Conservation (phyloP, 2,113 vertebrate genomes). For the Marmota monax region DNA sequence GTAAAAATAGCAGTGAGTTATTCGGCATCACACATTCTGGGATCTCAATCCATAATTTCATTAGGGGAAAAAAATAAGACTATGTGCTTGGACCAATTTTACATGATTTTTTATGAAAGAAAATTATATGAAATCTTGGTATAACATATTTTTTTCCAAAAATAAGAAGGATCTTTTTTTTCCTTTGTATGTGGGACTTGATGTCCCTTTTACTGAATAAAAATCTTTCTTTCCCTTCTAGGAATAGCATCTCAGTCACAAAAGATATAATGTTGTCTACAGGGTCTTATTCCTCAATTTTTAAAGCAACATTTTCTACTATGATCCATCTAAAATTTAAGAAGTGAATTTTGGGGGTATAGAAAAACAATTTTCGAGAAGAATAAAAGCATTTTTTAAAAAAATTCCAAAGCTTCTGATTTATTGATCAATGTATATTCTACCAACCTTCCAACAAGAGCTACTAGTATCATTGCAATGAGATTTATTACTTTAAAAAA, state of each 20-base stretch:
- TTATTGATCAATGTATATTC: constrained; percentile 10
- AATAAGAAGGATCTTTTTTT: background rate
- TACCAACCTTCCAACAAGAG: background rate
- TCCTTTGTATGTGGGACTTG: background rate
- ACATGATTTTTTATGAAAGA: background rate
- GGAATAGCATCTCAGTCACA: background rate
- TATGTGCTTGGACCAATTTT: background rate
- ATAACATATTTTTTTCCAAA: background rate
- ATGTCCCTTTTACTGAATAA: background rate
- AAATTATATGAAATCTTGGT: background rate
- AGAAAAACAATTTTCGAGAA: constrained; percentile 4
- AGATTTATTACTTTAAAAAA: background rate
- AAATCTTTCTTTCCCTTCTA: background rate
- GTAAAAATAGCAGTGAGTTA: background rate
- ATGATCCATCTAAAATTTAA: background rate
- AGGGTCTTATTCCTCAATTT: background rate
- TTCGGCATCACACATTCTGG: background rate
- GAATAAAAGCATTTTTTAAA: background rate
- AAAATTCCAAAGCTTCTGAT: constrained; percentile 14
- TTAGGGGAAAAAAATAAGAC: background rate
- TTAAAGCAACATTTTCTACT: background rate
- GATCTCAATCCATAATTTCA: background rate
- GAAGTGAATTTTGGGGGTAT: background rate
- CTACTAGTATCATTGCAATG: background rate
- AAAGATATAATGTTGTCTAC: background rate